Evolutionary conservation across 2,888 invertebrate genomes (phyloP), one percentile per base, ranked within the genome.

Genomic region (Pollenia angustigena): DNA sequence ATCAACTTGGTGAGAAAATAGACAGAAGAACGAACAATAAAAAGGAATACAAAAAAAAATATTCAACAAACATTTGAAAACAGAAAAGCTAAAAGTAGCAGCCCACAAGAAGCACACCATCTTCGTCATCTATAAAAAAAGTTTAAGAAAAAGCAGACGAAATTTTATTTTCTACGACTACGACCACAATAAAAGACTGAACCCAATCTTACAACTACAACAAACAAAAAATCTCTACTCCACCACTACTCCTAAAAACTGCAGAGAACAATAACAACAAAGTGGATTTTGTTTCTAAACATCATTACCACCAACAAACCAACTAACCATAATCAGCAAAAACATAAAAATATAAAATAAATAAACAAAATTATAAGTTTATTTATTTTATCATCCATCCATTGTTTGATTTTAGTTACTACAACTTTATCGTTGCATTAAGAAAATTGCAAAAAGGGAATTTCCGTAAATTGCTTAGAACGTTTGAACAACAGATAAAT

Each of bases 161-260:
- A 69, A 76, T 64, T 68, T 69, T 74, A 68, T 81, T 78, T 78
- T 87, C 80, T 81, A 81, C 80, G 66, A 86, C 69, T 54, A 75
- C 83, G 71, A 86, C 81, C 84, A 81, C 76, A 81, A 75, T 54
- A 81, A 72, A 87, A 87, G 87, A 87, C 87, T 87, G 87, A 87
- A 84, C 72, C 84, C 81, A 88, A 87, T 87, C 75, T 74, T 75
- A 81, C 82, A 88, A 83, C 54, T 85, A 81, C 68, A 88, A 62
- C 76, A 84, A 74, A 68, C 48, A 58, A 71, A 66, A 66, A 66
- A 18, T 48, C 64, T 62, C 56, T 64, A 54, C 72, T 48, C n/a
- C 72, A 60, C 12, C 32, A 81, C 64, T 81, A 54, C 58, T 32
- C 42, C 64, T 75, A 44, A 79, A 76, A 75, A 82, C 69, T 64